These are phyloP conservation scores for Myotis pilosus DNA, from an alignment of 2,797 vertebrate genomes.

Conservation along the genomic window DNA sequence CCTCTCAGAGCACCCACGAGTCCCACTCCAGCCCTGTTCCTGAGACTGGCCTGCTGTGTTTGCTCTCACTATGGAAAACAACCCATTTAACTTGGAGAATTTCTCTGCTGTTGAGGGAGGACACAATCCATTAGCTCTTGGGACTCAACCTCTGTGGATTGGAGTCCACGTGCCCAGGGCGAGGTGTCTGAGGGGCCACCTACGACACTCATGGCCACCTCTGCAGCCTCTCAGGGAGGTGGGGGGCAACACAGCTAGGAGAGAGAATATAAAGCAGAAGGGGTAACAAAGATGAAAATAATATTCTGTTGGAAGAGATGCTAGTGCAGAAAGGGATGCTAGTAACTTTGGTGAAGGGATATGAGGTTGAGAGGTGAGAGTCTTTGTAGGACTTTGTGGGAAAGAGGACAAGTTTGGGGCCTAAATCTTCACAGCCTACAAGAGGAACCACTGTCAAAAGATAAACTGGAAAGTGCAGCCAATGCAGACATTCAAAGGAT, in stretches of 20 bases:
- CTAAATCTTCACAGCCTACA: not conserved
- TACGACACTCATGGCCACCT: not conserved
- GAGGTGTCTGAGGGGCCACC: fast-evolving
- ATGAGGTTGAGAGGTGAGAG: not conserved
- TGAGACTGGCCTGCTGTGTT: not conserved
- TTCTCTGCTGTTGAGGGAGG: not conserved
- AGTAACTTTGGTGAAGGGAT: not conserved
- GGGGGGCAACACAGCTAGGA: not conserved
- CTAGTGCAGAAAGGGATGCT: not conserved
- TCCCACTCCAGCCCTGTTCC: not conserved
- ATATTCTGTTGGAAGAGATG: not conserved
- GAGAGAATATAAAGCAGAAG: not conserved
- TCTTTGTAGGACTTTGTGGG: not conserved
- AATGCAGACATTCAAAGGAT: not conserved
- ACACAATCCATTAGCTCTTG: not conserved
- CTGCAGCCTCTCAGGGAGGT: not conserved
- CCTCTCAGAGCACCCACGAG: not conserved
- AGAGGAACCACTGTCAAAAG: not conserved
- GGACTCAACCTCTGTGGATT: not conserved
- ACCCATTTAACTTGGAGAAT: not conserved
- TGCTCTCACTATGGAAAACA: not conserved
- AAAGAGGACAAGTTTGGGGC: not conserved
- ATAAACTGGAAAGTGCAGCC: not conserved
- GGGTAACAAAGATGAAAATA: not conserved
- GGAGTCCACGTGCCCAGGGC: not conserved